Conservation (phyloP, 2,797 vertebrate genomes). For the Liparis tanakae region DNA sequence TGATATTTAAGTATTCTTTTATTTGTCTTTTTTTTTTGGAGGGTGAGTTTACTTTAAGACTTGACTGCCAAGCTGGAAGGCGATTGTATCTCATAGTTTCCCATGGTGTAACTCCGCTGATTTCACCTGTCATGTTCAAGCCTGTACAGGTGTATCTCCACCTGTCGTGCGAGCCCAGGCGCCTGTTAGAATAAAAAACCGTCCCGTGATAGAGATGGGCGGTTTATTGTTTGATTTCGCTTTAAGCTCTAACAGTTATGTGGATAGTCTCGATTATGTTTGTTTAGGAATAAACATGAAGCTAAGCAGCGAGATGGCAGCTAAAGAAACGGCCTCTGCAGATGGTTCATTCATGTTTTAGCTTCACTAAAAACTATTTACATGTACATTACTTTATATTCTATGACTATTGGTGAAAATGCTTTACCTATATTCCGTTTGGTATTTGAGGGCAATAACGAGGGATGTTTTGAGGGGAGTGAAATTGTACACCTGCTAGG, state of each 20-base stretch:
- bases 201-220: constrained; percentile 58
- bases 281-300: constrained; percentile 59
- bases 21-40: neutral
- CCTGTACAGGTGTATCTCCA: constrained; percentile 85
- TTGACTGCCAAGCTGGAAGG: constrained; percentile 8
- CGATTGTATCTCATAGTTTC: constrained; percentile 53
- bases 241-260: constrained; percentile 65
- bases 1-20: constrained; percentile 1
- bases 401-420: neutral
- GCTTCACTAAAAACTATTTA: neutral
- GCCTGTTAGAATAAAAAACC: constrained; percentile 51
- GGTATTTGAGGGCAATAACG: constrained; percentile 57
- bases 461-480: constrained; percentile 76
- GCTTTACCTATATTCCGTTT: constrained; percentile 24
- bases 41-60: constrained; percentile 23
- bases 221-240: constrained; percentile 74
- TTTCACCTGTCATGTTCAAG: constrained; percentile 83
- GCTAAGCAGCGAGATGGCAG: constrained; percentile 23
- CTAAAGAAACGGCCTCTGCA: constrained; percentile 11
- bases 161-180: constrained; percentile 77
- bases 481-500: constrained; percentile 86
- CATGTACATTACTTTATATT: too few relatives aligned
- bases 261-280: constrained; percentile 64
- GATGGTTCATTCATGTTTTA: neutral
- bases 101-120: constrained; percentile 55